phyloP scores from a whole-genome alignment of 2,113 vertebrate genomes.

The Notechis scutatus region DNA sequence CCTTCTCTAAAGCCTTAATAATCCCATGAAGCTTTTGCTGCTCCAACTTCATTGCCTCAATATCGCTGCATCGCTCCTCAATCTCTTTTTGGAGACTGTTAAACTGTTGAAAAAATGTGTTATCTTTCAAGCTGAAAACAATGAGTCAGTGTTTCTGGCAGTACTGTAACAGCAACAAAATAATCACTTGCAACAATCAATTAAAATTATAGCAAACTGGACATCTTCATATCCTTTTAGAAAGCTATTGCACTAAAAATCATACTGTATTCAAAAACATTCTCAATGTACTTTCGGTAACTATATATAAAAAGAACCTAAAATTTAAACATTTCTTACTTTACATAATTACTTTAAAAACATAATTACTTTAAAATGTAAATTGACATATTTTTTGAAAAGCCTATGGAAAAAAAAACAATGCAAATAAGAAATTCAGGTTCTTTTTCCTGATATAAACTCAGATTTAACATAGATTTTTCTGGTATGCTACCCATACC shows the following conservation, averaged over 20 bases:
- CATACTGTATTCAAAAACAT: background rate
- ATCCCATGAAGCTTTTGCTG: conserved; percentile 77
- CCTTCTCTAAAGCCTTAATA: conserved; percentile 82
- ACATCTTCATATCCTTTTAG: background rate
- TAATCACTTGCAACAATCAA: background rate
- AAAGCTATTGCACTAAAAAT: background rate
- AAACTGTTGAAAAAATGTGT: conserved; percentile 67
- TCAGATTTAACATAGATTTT: background rate
- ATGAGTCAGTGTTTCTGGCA: background rate
- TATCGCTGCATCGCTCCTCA: conserved; percentile 71
- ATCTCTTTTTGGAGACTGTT: conserved; percentile 82
- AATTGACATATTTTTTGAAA: background rate
- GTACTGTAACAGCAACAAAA: background rate
- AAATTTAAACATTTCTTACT: background rate
- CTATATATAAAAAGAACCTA: background rate
- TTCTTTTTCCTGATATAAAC: background rate
- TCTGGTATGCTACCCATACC: background rate
- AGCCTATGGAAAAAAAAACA: background rate
- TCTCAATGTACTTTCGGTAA: background rate
- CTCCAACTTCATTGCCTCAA: conserved; percentile 76
- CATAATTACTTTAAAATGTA: background rate
- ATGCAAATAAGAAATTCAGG: background rate
- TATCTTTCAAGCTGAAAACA: background rate
- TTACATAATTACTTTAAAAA: background rate
- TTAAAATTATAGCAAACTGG: background rate